Evolutionary conservation across 2,888 invertebrate genomes (phyloP), one percentile per base, ranked within the genome.

Genomic region (Xylocampa areola): DNA sequence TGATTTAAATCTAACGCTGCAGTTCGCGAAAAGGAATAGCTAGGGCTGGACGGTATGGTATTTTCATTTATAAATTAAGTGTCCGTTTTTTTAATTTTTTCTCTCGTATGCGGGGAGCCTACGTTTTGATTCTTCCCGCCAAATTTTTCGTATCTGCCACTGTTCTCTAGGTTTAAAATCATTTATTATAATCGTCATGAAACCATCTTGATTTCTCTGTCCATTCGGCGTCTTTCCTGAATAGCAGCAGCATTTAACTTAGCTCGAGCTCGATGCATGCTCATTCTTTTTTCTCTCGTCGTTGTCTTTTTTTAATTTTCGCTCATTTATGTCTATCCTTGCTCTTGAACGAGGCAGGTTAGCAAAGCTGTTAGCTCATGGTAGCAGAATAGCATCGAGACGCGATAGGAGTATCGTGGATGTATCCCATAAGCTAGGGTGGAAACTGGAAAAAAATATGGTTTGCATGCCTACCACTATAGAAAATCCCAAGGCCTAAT

Each of bases 281-380:
- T 52, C 29, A 17, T 32, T 40, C 23, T 30, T 13, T 19, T 36
- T 21, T 21, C 4, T 21, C 21, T 21, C 21, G 21, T 21, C 21
- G 21, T 21, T 21, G 5, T 21, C 7, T 2, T 21, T 4, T 21
- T 21, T 21, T 21, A 4, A 6, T 21, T 7, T 21, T 21, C 4
- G 4, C 21, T 21, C 21, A 21, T 6, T 21, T 21, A 7, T 21
- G 7, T 21, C 7, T 21, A 21, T 21, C 7, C 21, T 21, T 7
- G 21, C 4, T 21, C 21, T 21, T 21, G 21, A 21, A 21, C 21
- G 21, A 21, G 21, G 21, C 21, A 21, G 4, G 21, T 4, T 7
- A 21, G 21, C 21, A n/a, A n/a, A n/a, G n/a, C n/a, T n/a, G n/a
- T n/a, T n/a, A n/a, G n/a, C n/a, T n/a, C n/a, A n/a, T n/a, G n/a